Evolutionary conservation across 2,888 invertebrate genomes (phyloP).

Genomic region (Dolomedes plantarius): DNA sequence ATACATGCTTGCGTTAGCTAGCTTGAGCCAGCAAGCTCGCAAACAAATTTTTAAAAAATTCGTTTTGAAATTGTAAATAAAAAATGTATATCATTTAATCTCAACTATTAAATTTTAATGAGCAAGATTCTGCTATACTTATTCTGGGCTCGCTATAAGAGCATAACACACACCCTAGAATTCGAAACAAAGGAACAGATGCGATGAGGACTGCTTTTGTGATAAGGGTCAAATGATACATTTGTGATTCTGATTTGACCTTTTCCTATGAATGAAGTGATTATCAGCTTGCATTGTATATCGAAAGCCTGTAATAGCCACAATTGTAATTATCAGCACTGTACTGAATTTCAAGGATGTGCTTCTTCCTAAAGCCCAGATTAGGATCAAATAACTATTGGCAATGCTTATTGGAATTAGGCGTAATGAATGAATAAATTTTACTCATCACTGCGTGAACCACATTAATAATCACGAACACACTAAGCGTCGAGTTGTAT

Average conservation of each 20-base stretch:
- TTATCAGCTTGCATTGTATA: neutral
- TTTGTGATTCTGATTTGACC: neutral
- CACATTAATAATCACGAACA: neutral
- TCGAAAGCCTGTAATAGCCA: neutral
- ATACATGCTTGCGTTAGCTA: no score
- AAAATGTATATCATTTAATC: no score
- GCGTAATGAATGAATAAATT: neutral
- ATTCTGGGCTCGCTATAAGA: no score
- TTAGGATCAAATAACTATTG: neutral
- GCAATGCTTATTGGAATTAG: neutral
- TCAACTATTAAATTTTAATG: no score
- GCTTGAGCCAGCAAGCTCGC: no score
- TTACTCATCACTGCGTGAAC: neutral
- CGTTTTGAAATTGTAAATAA: no score
- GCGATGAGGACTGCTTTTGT: no score
- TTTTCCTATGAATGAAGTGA: neutral
- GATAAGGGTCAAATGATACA: neutral
- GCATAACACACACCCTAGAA: no score
- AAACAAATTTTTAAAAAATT: no score
- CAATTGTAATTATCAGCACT: neutral
- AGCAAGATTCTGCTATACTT: no score
- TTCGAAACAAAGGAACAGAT: no score
- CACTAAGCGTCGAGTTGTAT: neutral
- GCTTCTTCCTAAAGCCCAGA: neutral
- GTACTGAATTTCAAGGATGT: slow-evolving; percentile 5